These are phyloP conservation scores for Batillaria attramentaria DNA, from an alignment of 1,140 invertebrate species.

Conservation along the genomic window DNA sequence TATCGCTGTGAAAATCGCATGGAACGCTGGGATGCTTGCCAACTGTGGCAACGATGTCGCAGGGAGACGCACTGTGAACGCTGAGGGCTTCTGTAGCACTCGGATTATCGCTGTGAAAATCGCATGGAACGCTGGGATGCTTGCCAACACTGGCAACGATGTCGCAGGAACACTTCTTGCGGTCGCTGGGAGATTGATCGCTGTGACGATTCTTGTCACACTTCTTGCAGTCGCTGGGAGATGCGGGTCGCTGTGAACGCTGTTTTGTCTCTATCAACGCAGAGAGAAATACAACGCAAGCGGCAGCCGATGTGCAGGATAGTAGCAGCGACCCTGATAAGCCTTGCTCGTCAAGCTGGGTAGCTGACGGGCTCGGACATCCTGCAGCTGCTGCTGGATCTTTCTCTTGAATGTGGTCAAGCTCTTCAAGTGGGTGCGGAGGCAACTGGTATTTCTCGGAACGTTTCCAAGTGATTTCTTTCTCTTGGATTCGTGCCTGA, in stretches of 20 bases:
- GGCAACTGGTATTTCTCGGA: no score
- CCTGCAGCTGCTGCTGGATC: background rate
- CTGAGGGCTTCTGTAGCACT: background rate
- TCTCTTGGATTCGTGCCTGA: no score
- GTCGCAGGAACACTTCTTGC: background rate
- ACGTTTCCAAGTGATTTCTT: no score
- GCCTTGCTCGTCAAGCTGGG: background rate
- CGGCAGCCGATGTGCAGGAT: background rate
- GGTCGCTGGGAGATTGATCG: background rate
- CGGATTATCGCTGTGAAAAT: background rate
- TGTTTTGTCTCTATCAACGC: conserved; percentile 17
- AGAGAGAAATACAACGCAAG: conserved; percentile 3
- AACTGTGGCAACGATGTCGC: background rate
- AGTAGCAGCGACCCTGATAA: background rate
- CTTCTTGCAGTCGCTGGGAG: conserved; percentile 15
- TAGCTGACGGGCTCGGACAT: background rate
- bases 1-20: background rate
- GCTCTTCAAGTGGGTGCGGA: background rate
- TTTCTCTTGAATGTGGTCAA: background rate
- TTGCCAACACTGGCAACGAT: background rate
- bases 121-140: background rate
- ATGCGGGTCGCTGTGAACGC: background rate
- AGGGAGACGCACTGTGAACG: background rate
- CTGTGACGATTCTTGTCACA: no score
- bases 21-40: background rate